Percentiles rank a stretch among this genome's conserved stretches.
These are phyloP conservation scores for Leptinotarsa lineolata DNA, from an alignment of 1,140 invertebrate genomes.

Conservation along the genomic window DNA sequence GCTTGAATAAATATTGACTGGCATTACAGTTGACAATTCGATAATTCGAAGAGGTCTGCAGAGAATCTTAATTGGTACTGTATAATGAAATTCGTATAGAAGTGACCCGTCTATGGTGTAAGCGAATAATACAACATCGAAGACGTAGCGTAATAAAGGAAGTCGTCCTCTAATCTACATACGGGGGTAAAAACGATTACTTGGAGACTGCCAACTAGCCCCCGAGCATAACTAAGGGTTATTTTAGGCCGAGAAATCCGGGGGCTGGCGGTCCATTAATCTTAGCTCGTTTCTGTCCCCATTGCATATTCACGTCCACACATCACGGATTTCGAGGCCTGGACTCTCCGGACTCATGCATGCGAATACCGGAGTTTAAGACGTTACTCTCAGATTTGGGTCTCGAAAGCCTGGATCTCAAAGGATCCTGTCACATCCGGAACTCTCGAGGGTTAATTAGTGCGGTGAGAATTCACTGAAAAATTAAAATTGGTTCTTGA, in stretches of 20 bases:
- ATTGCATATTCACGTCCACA: constrained; percentile 57
- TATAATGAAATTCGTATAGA: background rate
- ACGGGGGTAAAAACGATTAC: constrained; percentile 45
- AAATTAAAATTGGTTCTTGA: constrained; percentile 27
- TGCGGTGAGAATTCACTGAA: constrained; percentile 21
- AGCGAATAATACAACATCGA: constrained; percentile 22
- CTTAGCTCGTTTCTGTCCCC: constrained; percentile 53
- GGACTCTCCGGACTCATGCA: constrained; percentile 35
- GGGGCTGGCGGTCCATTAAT: constrained; percentile 53
- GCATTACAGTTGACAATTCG: too few species aligned
- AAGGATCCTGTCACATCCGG: constrained; percentile 41
- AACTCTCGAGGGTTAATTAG: constrained; percentile 45
- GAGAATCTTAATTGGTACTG: too few species aligned
- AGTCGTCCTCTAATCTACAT: constrained; percentile 47
- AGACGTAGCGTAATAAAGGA: constrained; percentile 26
- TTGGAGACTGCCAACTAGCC: constrained; percentile 46
- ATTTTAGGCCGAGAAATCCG: constrained; percentile 55
- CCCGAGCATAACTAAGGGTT: constrained; percentile 44
- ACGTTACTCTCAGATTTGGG: constrained; percentile 42
- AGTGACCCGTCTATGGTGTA: constrained; percentile 11
- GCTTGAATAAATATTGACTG: too few species aligned
- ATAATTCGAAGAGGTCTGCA: too few species aligned
- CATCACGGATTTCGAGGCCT: constrained; percentile 50
- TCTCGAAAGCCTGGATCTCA: constrained; percentile 39
- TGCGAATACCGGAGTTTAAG: constrained; percentile 40